Percentiles rank a stretch among this genome's conserved stretches.
Conservation (phyloP, 2,113 vertebrate species). For the Eublepharis macularius region DNA sequence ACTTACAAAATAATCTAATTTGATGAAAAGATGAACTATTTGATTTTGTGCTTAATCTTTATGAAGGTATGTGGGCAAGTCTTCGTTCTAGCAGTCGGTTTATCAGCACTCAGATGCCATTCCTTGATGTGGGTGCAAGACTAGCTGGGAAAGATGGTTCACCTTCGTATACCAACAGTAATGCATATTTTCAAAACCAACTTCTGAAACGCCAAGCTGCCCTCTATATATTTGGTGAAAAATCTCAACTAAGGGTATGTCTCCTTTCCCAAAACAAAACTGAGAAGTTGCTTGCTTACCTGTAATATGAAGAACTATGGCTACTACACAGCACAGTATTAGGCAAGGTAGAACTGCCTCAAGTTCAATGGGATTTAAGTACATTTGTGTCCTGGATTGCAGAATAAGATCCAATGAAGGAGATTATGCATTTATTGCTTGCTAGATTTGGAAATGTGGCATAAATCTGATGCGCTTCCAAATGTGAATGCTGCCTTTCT, state of each 20-base stretch:
- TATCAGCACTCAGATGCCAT: slow-evolving; percentile 79
- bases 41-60: slow-evolving; percentile 56
- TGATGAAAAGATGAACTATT: not conserved
- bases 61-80: slow-evolving; percentile 94
- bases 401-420: not conserved
- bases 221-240: slow-evolving; percentile 96
- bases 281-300: not conserved
- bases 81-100: slow-evolving; percentile 93
- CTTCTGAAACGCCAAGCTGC: slow-evolving; percentile 93
- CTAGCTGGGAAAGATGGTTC: slow-evolving; percentile 88
- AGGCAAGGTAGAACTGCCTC: not conserved
- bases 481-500: not conserved
- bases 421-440: not conserved
- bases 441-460: not conserved
- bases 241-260: slow-evolving; percentile 93
- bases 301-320: not conserved
- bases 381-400: not conserved
- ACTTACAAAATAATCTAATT: not conserved
- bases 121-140: slow-evolving; percentile 85
- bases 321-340: not conserved
- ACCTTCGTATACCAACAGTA: slow-evolving; percentile 81
- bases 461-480: not conserved
- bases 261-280: slow-evolving; percentile 2
- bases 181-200: slow-evolving; percentile 86
- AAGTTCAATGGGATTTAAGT: not conserved